phyloP scores from a whole-genome alignment of 2,797 vertebrate genomes.

The Bothrops alternatus region DNA sequence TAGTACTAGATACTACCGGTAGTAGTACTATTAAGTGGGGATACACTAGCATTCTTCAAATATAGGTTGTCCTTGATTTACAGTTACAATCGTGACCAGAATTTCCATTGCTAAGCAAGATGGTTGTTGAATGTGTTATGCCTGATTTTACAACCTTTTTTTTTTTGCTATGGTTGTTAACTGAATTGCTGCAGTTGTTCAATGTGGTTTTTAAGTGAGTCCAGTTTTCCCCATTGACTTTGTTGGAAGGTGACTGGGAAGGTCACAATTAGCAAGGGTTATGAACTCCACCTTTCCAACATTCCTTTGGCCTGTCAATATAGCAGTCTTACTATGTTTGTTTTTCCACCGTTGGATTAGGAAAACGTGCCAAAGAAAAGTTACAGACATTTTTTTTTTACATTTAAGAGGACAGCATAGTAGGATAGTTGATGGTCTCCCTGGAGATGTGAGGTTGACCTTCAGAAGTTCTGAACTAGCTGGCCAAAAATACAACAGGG shows the following conservation, averaged over 20 bases:
- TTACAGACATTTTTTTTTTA: not conserved
- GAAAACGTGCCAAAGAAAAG: not conserved
- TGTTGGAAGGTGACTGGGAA: not conserved
- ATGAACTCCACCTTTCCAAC: not conserved
- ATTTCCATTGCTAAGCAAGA: not conserved
- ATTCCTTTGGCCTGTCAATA: not conserved
- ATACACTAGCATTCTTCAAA: not conserved
- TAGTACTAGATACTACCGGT: too few relatives aligned
- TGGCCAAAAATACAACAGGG: not conserved
- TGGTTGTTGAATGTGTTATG: not conserved
- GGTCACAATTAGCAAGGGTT: not conserved
- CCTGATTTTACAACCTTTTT: too few relatives aligned
- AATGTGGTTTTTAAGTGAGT: not conserved
- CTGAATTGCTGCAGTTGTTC: not conserved
- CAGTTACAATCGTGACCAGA: not conserved
- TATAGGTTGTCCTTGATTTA: not conserved
- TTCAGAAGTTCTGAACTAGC: not conserved
- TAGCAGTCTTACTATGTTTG: not conserved
- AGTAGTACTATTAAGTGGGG: not conserved
- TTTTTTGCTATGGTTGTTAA: not conserved
- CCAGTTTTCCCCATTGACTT: not conserved
- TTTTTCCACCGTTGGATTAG: not conserved
- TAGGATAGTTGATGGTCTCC: not conserved
- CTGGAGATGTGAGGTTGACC: not conserved
- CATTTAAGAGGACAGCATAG: not conserved